phyloP scores from a whole-genome alignment of 2,113 vertebrate genomes.

The Fukomys damarensis region DNA sequence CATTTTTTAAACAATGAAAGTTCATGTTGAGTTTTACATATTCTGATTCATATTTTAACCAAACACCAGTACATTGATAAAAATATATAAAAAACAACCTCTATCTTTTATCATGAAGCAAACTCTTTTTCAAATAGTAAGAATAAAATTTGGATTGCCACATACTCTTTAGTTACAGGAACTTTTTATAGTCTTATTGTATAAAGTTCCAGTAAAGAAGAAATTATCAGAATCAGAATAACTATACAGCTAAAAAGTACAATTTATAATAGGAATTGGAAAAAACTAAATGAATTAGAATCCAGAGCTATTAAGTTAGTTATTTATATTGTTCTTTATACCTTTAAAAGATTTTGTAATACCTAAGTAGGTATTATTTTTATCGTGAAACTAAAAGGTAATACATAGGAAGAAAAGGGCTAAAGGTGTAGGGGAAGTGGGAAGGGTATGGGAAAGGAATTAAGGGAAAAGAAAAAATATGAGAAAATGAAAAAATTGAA shows the following conservation, averaged over 20 bases:
- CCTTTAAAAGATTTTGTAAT: constrained; percentile 38
- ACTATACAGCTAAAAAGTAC: background rate
- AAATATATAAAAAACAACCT: constrained; percentile 22
- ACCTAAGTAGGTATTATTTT: constrained; percentile 1
- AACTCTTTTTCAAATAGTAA: constrained; percentile 16
- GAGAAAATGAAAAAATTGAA: too few species aligned
- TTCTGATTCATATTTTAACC: background rate
- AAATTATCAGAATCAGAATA: constrained; percentile 42
- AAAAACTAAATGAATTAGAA: background rate
- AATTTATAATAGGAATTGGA: constrained; percentile 4
- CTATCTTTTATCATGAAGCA: background rate
- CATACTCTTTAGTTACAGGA: background rate
- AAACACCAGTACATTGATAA: background rate
- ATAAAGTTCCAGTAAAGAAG: constrained; percentile 6
- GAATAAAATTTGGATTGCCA: background rate
- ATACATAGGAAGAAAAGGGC: too few species aligned
- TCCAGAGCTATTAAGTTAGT: background rate
- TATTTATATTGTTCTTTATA: background rate
- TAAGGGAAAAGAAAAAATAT: too few species aligned
- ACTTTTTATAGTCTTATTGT: background rate
- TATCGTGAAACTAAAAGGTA: constrained; percentile 23
- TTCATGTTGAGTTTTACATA: background rate
- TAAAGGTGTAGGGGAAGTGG: too few species aligned
- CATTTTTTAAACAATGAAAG: background rate
- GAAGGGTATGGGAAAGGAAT: too few species aligned